Evolutionary conservation across 1,140 invertebrate species (phyloP).

Genomic region (Phymorhynchus buccinoides): DNA sequence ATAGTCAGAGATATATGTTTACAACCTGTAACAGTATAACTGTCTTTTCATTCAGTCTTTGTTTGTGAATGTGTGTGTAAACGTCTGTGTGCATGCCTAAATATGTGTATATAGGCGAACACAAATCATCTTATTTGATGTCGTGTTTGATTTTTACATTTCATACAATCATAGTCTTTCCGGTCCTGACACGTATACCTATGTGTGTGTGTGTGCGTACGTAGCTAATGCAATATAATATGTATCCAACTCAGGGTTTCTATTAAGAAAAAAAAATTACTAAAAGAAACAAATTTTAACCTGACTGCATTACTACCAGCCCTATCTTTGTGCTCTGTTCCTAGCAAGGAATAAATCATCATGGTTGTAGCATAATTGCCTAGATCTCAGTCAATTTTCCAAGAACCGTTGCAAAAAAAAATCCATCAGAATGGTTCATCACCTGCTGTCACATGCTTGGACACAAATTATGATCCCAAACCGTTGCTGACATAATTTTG

Average conservation of each 20-base stretch:
- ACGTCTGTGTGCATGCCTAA: not conserved
- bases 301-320: not conserved
- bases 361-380: not conserved
- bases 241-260: not conserved
- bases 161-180: not conserved
- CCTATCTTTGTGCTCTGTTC: not conserved
- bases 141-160: not conserved
- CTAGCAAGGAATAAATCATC: not conserved
- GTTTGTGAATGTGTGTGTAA: not conserved
- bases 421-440: too few relatives aligned
- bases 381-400: not conserved
- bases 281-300: not conserved
- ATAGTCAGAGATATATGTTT: not conserved
- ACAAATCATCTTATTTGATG: not conserved
- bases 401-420: too few relatives aligned
- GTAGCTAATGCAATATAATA: constrained; percentile 8
- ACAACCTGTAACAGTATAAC: not conserved
- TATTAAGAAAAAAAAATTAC: not conserved
- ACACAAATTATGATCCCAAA: not conserved
- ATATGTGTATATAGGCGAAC: not conserved
- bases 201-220: not conserved
- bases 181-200: not conserved
- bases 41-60: not conserved
- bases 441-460: too few relatives aligned
- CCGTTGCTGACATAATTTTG: not conserved